Evolutionary conservation across 2,888 invertebrate genomes (phyloP).

Genomic region (Heliconius charithonia): DNA sequence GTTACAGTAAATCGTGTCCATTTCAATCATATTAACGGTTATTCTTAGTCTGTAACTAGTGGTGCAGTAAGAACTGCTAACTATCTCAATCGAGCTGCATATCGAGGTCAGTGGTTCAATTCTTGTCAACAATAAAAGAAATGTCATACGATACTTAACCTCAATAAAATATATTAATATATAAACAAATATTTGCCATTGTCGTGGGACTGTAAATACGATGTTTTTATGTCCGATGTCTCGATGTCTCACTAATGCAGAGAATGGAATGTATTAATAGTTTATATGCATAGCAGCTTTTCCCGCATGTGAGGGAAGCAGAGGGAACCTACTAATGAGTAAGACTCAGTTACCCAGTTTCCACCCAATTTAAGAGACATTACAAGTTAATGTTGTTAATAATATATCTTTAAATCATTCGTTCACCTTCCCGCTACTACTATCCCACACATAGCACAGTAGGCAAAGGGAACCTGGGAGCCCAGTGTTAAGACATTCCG

Average conservation of each 20-base stretch:
- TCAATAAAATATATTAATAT: constrained; percentile 13
- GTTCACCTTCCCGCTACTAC: too few relatives aligned
- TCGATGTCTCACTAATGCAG: too few relatives aligned
- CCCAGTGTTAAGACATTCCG: background rate
- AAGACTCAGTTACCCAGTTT: too few relatives aligned
- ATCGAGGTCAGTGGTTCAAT: constrained; percentile 8
- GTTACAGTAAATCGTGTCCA: background rate
- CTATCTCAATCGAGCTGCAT: constrained; percentile 2
- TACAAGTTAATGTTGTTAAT: background rate
- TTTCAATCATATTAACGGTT: constrained; percentile 15
- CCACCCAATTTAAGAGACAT: too few relatives aligned
- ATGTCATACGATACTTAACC: background rate
- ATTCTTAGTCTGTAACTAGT: background rate
- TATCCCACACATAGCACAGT: background rate
- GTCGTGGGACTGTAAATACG: too few relatives aligned
- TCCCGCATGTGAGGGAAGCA: background rate
- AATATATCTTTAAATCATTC: too few relatives aligned
- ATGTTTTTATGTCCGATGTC: too few relatives aligned
- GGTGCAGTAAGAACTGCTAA: background rate
- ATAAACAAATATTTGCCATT: too few relatives aligned
- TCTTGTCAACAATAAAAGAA: constrained; percentile 1
- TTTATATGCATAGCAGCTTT: background rate
- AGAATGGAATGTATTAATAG: too few relatives aligned
- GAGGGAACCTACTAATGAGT: background rate
- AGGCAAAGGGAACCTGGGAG: background rate